A percentile compares a stretch with the other conserved stretches of the same genome.
Evolutionary conservation across 2,797 vertebrate genomes (phyloP).

Genomic region (Etheostoma nigrum): DNA sequence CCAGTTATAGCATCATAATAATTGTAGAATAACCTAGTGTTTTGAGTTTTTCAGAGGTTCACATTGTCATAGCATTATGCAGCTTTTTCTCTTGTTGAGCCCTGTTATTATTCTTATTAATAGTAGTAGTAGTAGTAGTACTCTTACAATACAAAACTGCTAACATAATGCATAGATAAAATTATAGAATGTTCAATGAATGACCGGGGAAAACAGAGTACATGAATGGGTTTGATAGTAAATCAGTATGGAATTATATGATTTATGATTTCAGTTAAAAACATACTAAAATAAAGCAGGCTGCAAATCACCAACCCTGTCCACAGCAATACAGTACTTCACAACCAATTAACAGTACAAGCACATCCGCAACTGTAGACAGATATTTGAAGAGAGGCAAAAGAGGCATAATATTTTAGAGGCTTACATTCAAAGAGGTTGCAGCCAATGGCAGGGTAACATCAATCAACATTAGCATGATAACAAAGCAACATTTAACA

Average conservation of each 20-base stretch:
- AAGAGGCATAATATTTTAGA: background rate
- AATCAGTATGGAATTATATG: background rate
- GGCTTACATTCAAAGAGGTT: background rate
- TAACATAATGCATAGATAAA: background rate
- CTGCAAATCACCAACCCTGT: background rate
- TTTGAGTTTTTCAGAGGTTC: background rate
- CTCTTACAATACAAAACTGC: background rate
- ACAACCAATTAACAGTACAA: background rate
- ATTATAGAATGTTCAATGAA: background rate
- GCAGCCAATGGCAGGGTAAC: background rate
- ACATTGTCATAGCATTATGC: background rate
- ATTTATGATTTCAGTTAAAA: slow-evolving; percentile 7
- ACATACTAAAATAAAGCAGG: background rate
- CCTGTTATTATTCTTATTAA: background rate
- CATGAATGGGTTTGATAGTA: background rate
- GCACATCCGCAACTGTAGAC: background rate
- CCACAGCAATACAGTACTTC: background rate
- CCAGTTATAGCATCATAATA: background rate
- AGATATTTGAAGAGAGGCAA: background rate
- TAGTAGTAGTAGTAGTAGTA: background rate
- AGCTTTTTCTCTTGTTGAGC: background rate
- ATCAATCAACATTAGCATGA: background rate
- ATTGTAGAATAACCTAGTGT: background rate
- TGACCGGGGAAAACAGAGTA: background rate
- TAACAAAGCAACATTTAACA: background rate